Percentiles rank a stretch among this genome's conserved stretches.
Evolutionary conservation across 1,140 invertebrate genomes (phyloP).

Genomic region (Drosophila albomicans): DNA sequence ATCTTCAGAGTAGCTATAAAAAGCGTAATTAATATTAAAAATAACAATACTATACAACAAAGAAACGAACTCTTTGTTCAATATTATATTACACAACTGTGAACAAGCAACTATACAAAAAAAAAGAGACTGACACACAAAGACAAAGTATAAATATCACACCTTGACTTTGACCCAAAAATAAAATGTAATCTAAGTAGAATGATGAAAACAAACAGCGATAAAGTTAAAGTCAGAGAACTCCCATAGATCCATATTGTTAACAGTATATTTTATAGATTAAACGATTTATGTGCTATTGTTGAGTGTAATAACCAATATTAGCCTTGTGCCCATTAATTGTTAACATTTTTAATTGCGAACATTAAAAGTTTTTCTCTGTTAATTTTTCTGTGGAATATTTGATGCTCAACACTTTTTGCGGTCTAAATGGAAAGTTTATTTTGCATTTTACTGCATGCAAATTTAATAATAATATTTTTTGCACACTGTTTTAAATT

Average conservation of each 20-base stretch:
- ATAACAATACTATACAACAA: neutral
- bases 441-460: slow-evolving; percentile 13
- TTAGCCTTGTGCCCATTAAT: neutral
- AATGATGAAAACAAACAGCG: neutral
- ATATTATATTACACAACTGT: slow-evolving; percentile 1
- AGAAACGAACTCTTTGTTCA: neutral
- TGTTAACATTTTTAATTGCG: slow-evolving; percentile 26
- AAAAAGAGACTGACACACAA: neutral
- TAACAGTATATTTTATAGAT: neutral
- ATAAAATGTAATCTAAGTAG: slow-evolving; percentile 15
- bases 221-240: neutral
- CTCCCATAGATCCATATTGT: neutral
- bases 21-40: neutral
- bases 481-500: slow-evolving; percentile 8
- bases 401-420: slow-evolving; percentile 20
- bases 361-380: slow-evolving; percentile 25
- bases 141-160: neutral
- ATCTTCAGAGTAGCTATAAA: neutral
- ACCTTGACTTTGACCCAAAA: slow-evolving; percentile 35
- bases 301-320: slow-evolving; percentile 1
- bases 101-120: neutral
- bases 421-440: slow-evolving; percentile 25
- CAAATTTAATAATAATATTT: slow-evolving; percentile 26
- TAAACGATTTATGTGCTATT: neutral
- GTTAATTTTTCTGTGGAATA: neutral